Base-by-base conservation (phyloP, 2,888 invertebrate species). In the Scrobipalpa atriplicella region DNA sequence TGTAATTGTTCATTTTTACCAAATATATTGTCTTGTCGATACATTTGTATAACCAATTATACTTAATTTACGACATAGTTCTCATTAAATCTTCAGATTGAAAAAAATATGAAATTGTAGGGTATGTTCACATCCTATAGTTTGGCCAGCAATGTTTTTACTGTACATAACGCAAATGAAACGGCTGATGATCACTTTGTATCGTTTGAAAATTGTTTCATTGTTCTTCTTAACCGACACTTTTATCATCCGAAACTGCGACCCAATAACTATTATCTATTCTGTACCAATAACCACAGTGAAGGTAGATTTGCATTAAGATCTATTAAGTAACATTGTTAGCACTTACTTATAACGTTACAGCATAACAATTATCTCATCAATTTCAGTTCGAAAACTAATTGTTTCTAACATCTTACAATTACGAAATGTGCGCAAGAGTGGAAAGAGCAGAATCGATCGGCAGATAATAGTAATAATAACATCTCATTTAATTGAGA, bases 381-480 rank as follows among this genome's bases (percentile, higher is more conserved):
- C 47, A 47, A 47, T 47, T 47, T 8, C 1, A 47, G 47, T 16
- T 47, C 47, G 16, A 54, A n/a, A 54, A 21, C 21, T 58, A 13
- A 58, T 36, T 13, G 36, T 58, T 36, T 29, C 52, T 52, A 51
- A 63, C 56, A 41, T 41, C 41, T 60, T 43, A 60, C 21, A 41
- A 36, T 65, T 60, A 19, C 60, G 60, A 47, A 60, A 65, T 62
- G 39, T 78, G 75, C 70, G 72, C 74, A 76, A 83, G 62, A 62
- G 54, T 21, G 29, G 29, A 29, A 29, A 29, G 47, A 16, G 21
- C 21, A 3, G 10, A 51, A 41, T 38, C 60, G 64, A 64, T 67
- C 18, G 41, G 36, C 54, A 41, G 62, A 64, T 64, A 62, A 69
- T 66, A n/a, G 16, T n/a, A 47, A 16, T 47, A 68, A 68, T 58